Conservation (phyloP, 2,888 invertebrate species). For the Phortica magna region DNA sequence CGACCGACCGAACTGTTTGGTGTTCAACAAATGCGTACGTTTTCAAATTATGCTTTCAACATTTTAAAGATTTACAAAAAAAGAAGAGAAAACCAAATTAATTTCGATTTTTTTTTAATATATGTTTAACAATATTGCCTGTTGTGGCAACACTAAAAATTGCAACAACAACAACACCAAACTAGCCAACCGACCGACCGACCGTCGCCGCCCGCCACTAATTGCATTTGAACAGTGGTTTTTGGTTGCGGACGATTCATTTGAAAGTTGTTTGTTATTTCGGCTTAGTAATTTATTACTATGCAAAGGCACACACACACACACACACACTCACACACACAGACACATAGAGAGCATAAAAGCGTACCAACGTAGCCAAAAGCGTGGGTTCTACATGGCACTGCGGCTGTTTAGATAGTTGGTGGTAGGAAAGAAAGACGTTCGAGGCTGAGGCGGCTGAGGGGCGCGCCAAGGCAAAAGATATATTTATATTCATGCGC, state of each 20-base stretch:
- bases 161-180: not conserved
- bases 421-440: too few species aligned
- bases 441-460: too few species aligned
- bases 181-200: not conserved
- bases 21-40: too few species aligned
- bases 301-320: not conserved
- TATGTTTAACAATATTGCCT: too few species aligned
- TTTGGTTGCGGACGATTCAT: not conserved
- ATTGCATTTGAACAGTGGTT: not conserved
- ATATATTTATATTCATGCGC: slow-evolving; percentile 27
- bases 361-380: not conserved
- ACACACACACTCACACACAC: not conserved
- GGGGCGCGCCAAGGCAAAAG: not conserved
- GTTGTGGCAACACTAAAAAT: too few species aligned
- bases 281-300: not conserved
- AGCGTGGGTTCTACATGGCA: not conserved
- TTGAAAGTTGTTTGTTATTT: not conserved
- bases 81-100: too few species aligned
- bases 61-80: too few species aligned
- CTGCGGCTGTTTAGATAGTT: too few species aligned
- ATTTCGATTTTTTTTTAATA: too few species aligned
- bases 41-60: too few species aligned
- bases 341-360: not conserved
- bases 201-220: not conserved
- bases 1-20: too few species aligned